phyloP scores from a whole-genome alignment of 1,140 invertebrate genomes.

The Macrobrachium nipponense region DNA sequence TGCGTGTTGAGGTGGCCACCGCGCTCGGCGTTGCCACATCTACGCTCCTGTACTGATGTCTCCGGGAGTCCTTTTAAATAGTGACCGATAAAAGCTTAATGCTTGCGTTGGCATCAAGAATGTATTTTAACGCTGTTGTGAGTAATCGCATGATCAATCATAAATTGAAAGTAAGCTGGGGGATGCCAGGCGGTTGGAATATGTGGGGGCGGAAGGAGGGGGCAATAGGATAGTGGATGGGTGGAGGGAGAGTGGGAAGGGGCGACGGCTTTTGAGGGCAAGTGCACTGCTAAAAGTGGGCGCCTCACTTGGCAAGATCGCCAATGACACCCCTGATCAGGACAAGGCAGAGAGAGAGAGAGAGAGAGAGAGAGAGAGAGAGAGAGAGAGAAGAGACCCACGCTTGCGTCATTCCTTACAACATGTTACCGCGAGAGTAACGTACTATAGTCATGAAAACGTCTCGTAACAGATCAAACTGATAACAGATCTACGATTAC shows the following conservation, averaged over 20 bases:
- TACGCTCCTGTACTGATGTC: background rate
- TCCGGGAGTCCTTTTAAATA: background rate
- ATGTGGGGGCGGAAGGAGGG: too few species aligned
- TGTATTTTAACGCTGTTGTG: too few species aligned
- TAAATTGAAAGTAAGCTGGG: too few species aligned
- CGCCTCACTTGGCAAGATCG: constrained; percentile 22
- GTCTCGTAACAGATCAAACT: too few species aligned
- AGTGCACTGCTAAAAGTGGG: constrained; percentile 8
- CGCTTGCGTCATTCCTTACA: background rate
- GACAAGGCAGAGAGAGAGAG: background rate
- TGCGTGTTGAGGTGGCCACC: constrained; percentile 49
- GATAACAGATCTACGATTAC: too few species aligned
- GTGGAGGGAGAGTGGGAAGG: background rate
- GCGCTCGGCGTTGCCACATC: constrained; percentile 36
- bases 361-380: background rate
- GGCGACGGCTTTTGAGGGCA: background rate
- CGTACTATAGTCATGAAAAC: background rate
- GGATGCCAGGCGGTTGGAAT: too few species aligned
- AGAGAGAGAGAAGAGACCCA: background rate
- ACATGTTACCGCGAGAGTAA: background rate
- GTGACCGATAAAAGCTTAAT: too few species aligned
- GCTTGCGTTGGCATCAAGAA: too few species aligned
- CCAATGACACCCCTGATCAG: too few species aligned
- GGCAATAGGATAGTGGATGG: background rate
- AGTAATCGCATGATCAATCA: too few species aligned